Conservation (phyloP, 2,113 vertebrate species). For the Caracal caracal region DNA sequence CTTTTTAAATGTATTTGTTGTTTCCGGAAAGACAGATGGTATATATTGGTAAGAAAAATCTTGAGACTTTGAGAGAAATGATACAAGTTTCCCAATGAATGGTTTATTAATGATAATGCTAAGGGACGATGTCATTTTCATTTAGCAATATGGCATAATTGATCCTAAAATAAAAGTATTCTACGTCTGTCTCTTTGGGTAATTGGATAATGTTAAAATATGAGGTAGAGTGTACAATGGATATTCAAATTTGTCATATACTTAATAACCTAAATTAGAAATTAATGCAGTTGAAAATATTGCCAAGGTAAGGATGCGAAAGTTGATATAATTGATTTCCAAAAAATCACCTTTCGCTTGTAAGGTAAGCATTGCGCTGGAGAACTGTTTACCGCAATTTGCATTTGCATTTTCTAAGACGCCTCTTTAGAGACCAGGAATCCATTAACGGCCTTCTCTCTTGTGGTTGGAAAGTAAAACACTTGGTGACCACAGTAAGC, state of each 20-base stretch:
- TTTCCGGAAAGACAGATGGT: neutral
- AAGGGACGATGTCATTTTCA: conserved; percentile 38
- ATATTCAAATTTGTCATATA: neutral
- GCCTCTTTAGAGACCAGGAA: neutral
- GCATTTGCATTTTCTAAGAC: neutral
- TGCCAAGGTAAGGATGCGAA: neutral
- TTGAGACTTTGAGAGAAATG: conserved; percentile 69
- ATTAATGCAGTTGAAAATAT: neutral
- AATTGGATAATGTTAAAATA: conserved; percentile 47
- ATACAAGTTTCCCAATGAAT: conserved; percentile 42
- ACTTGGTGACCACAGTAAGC: neutral
- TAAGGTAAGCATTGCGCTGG: neutral
- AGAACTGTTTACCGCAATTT: neutral
- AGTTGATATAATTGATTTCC: neutral
- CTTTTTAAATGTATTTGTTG: neutral
- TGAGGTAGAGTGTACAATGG: neutral
- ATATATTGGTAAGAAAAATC: neutral
- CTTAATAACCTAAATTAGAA: conserved; percentile 3
- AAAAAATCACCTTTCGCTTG: neutral
- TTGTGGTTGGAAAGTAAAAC: neutral
- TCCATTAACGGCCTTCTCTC: neutral
- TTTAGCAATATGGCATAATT: conserved; percentile 18
- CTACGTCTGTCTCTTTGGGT: neutral
- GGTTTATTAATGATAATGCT: conserved; percentile 71
- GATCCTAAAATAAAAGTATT: conserved; percentile 35